Evolutionary conservation across 2,797 vertebrate species (phyloP).

Genomic region (Coregonus ussuriensis): DNA sequence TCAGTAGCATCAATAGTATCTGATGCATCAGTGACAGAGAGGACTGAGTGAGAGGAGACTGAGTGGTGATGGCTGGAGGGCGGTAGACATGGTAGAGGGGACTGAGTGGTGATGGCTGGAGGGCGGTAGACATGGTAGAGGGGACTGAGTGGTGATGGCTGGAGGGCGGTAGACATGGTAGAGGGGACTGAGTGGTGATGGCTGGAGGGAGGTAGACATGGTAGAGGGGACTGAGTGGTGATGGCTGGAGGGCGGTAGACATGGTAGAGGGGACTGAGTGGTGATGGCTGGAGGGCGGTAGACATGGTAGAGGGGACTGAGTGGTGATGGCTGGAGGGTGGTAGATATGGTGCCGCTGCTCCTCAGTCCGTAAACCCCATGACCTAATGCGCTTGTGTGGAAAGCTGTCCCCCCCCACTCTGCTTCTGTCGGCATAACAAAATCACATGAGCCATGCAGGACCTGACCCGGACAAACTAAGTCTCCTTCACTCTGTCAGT

Average conservation of each 20-base stretch:
- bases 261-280: no score
- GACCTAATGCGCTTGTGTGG: slow-evolving; percentile 41
- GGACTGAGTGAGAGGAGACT: neutral
- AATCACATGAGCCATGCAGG: slow-evolving; percentile 24
- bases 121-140: no score
- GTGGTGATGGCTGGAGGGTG: no score
- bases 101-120: no score
- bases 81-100: neutral
- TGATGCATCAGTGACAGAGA: neutral
- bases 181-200: no score
- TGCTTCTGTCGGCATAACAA: slow-evolving; percentile 37
- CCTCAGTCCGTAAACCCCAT: slow-evolving; percentile 20
- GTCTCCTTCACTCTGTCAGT: neutral
- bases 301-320: no score
- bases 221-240: no score
- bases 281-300: no score
- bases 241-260: no score
- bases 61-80: neutral
- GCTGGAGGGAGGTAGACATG: no score
- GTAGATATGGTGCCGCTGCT: neutral
- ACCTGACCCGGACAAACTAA: neutral
- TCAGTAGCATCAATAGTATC: neutral
- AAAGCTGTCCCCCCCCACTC: slow-evolving; percentile 31
- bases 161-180: no score
- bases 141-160: no score